These are phyloP conservation scores for Callospermophilus lateralis DNA, from an alignment of 2,113 vertebrate genomes.

Conservation along the genomic window DNA sequence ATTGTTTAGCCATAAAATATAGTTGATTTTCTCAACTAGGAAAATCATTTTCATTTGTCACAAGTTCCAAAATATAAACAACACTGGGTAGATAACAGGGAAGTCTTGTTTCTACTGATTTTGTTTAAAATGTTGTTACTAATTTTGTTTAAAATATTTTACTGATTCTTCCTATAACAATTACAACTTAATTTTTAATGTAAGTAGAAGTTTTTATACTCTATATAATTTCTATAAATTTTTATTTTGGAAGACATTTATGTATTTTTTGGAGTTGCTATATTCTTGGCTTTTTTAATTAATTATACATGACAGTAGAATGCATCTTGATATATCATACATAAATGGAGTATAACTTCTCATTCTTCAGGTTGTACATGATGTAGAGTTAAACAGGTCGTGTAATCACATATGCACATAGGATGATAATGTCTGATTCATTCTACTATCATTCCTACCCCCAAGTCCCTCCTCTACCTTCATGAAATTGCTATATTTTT, in stretches of 20 bases:
- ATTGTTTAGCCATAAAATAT: background rate
- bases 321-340: too few species aligned
- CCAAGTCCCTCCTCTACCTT: too few species aligned
- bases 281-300: background rate
- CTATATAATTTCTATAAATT: slow-evolving; percentile 22
- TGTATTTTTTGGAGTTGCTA: background rate
- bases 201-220: background rate
- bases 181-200: slow-evolving; percentile 25
- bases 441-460: too few species aligned
- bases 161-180: slow-evolving; percentile 29
- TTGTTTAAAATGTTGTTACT: background rate
- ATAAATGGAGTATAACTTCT: too few species aligned
- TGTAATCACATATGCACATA: too few species aligned
- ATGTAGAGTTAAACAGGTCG: too few species aligned
- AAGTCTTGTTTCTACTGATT: background rate
- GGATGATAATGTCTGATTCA: too few species aligned
- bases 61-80: slow-evolving; percentile 28
- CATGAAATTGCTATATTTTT: background rate
- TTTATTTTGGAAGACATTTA: background rate
- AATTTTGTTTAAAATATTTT: background rate
- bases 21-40: background rate
- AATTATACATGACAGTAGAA: too few species aligned
- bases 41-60: background rate
- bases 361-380: too few species aligned
- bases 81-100: background rate